Evolutionary conservation across 92 coral and sea anemone genomes (phyloP).

Genomic region (Epizoanthus scotinus): DNA sequence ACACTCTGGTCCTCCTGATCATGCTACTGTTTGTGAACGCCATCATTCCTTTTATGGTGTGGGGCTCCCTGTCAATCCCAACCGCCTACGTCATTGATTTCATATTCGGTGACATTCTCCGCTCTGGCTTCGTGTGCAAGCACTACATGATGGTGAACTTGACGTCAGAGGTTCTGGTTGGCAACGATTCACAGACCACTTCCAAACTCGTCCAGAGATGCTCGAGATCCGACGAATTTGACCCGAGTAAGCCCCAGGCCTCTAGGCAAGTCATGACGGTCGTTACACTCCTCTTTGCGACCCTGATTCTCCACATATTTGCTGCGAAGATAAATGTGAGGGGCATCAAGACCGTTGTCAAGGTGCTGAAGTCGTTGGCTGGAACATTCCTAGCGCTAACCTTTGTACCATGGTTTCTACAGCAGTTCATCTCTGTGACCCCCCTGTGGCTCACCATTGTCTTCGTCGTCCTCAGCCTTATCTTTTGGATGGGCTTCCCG

Average conservation of each 20-base stretch:
- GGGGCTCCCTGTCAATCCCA: slow-evolving; percentile 70
- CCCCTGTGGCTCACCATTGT: slow-evolving; percentile 67
- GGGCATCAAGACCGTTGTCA: slow-evolving; percentile 22
- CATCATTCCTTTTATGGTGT: slow-evolving; percentile 64
- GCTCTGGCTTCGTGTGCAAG: slow-evolving; percentile 65
- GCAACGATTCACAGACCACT: slow-evolving; percentile 14
- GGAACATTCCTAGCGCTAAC: slow-evolving; percentile 44
- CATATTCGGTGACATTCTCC: slow-evolving; percentile 67
- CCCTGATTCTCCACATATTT: slow-evolving; percentile 11
- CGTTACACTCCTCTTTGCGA: slow-evolving; percentile 9
- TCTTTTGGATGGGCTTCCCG: slow-evolving; percentile 89
- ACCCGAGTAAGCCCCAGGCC: slow-evolving; percentile 48
- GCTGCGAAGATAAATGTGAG: not conserved
- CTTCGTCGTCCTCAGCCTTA: slow-evolving; percentile 59
- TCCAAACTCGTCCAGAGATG: slow-evolving; percentile 23
- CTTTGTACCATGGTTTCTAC: slow-evolving; percentile 78
- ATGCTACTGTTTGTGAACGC: slow-evolving; percentile 65
- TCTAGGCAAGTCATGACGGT: slow-evolving; percentile 49
- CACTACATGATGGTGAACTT: slow-evolving; percentile 11
- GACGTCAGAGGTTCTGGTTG: not conserved
- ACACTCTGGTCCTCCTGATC: slow-evolving; percentile 49
- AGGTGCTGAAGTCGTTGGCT: slow-evolving; percentile 29
- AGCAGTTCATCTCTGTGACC: slow-evolving; percentile 62
- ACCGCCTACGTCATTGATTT: slow-evolving; percentile 77
- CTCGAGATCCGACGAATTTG: slow-evolving; percentile 32